These are phyloP conservation scores for Tromatobia lineatoria DNA, from an alignment of 2,888 invertebrate genomes.

Conservation along the genomic window DNA sequence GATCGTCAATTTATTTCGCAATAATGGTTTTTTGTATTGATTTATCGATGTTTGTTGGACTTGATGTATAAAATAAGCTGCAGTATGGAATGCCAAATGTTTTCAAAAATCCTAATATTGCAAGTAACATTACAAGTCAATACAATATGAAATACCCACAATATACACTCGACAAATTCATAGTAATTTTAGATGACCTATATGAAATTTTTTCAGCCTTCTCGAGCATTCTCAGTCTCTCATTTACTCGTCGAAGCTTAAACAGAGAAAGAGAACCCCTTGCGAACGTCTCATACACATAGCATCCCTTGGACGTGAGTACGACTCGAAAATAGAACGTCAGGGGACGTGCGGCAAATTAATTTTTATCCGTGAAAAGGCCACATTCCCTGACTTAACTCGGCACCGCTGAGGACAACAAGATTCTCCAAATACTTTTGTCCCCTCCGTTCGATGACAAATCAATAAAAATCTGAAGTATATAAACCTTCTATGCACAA, in stretches of 20 bases:
- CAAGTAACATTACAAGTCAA: neutral
- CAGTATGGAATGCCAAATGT: neutral
- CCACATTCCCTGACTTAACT: slow-evolving; percentile 73
- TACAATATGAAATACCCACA: neutral
- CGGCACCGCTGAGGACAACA: slow-evolving; percentile 21
- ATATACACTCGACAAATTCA: neutral
- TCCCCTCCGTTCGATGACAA: neutral
- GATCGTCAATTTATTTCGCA: too few species aligned
- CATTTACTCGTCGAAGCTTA: slow-evolving; percentile 10
- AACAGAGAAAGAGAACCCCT: slow-evolving; percentile 11
- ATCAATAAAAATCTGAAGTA: neutral
- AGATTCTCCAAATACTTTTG: neutral
- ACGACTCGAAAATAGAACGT: slow-evolving; percentile 83
- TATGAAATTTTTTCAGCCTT: neutral
- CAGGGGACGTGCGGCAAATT: slow-evolving; percentile 78
- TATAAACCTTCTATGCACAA: neutral
- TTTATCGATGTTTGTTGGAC: neutral
- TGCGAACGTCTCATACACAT: slow-evolving; percentile 68
- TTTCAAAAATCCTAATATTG: neutral
- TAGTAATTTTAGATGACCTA: neutral
- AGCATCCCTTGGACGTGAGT: slow-evolving; percentile 76
- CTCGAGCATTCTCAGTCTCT: too few species aligned
- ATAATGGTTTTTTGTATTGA: neutral
- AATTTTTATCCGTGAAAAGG: slow-evolving; percentile 81
- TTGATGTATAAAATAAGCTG: neutral